These are phyloP conservation scores for Drosophila serrata DNA, from an alignment of 1,140 invertebrate species.

Conservation along the genomic window DNA sequence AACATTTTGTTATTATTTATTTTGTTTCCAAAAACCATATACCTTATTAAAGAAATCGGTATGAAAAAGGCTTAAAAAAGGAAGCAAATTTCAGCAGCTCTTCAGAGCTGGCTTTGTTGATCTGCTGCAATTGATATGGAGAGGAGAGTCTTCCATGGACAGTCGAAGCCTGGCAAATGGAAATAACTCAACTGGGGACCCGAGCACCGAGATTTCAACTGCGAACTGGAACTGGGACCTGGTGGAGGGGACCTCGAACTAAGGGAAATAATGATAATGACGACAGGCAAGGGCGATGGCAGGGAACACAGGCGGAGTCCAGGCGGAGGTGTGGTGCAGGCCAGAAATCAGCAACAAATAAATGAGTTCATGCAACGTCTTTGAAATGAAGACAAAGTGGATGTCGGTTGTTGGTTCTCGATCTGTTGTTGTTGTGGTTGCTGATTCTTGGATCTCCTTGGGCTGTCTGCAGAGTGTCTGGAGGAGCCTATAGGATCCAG, in stretches of 20 bases:
- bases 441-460: conserved; percentile 4
- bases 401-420: conserved; percentile 54
- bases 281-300: conserved; percentile 55
- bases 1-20: no score
- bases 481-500: conserved; percentile 49
- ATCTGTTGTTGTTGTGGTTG: conserved; percentile 20
- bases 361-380: conserved; percentile 79
- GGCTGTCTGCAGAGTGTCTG: conserved; percentile 50
- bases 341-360: conserved; percentile 83
- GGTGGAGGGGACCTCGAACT: conserved; percentile 29
- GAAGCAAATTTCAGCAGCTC: conserved; percentile 60
- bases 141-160: conserved; percentile 27
- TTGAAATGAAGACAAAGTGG: conserved; percentile 83
- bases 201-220: conserved; percentile 18
- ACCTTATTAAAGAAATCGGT: neutral
- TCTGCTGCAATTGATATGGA: conserved; percentile 68
- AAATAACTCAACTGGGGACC: conserved; percentile 63
- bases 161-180: conserved; percentile 58
- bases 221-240: conserved; percentile 13
- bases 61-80: conserved; percentile 2
- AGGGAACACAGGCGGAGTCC: conserved; percentile 2
- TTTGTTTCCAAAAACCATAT: neutral
- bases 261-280: conserved; percentile 75
- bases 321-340: conserved; percentile 70
- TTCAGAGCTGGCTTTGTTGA: conserved; percentile 38